These are phyloP conservation scores for Ischnura elegans DNA, from an alignment of 2,888 invertebrate species.

Conservation along the genomic window DNA sequence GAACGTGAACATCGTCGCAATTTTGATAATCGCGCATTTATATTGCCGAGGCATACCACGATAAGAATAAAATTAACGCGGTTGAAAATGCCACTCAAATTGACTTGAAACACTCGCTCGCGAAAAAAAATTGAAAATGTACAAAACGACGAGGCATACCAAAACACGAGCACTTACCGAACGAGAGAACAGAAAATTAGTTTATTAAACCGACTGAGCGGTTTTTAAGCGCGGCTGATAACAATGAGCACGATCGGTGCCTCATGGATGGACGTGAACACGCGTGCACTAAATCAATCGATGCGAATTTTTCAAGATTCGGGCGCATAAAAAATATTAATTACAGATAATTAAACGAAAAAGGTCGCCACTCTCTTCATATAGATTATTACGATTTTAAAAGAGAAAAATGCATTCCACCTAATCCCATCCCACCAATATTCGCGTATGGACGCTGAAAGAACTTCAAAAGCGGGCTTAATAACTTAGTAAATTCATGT, in stretches of 20 bases:
- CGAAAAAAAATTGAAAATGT: background rate
- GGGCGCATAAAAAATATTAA: background rate
- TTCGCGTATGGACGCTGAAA: too few species aligned
- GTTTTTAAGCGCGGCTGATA: background rate
- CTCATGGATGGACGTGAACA: background rate
- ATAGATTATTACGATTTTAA: background rate
- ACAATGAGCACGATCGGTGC: background rate
- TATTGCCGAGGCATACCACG: background rate
- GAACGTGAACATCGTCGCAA: too few species aligned
- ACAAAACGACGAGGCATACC: background rate
- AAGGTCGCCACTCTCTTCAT: background rate
- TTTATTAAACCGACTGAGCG: background rate
- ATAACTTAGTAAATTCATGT: too few species aligned
- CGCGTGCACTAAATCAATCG: background rate
- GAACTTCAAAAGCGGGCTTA: too few species aligned
- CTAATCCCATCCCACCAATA: background rate
- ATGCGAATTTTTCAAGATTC: background rate
- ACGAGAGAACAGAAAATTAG: background rate
- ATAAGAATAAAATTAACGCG: background rate
- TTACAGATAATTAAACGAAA: background rate
- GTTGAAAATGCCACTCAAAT: background rate
- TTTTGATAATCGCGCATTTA: too few species aligned
- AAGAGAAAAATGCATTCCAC: background rate
- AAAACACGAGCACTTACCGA: background rate
- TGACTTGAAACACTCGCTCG: background rate